phyloP scores from a whole-genome alignment of 2,113 vertebrate species.

The Octodon degus region DNA sequence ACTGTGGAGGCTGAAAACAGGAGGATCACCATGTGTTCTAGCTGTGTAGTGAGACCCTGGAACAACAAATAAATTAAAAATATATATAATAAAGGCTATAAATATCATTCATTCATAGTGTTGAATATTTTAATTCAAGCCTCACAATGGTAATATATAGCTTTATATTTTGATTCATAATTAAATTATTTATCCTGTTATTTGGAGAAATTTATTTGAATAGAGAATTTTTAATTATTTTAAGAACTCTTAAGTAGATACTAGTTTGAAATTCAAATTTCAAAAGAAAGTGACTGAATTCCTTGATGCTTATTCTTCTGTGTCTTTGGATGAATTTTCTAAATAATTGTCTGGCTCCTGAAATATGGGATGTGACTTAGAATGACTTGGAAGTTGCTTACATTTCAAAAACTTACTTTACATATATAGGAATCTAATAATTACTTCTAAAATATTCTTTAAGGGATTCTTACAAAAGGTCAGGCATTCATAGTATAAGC shows the following conservation, averaged over 20 bases:
- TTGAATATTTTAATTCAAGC: constrained; percentile 50
- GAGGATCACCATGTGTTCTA: no score
- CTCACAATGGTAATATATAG: neutral
- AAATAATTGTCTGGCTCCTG: neutral
- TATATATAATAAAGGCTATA: neutral
- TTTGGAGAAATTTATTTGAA: constrained; percentile 56
- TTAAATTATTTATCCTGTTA: neutral
- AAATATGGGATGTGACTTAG: neutral
- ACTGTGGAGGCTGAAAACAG: no score
- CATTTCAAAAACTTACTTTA: neutral
- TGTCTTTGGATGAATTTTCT: neutral
- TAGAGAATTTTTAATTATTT: constrained; percentile 4
- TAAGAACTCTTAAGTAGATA: neutral
- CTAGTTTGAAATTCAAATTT: neutral
- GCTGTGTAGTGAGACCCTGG: no score
- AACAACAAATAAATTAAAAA: no score
- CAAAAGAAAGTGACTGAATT: neutral
- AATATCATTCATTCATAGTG: constrained; percentile 28
- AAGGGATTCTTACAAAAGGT: neutral
- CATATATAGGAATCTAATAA: neutral
- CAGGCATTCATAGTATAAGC: neutral
- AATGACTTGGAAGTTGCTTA: neutral
- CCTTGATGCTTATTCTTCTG: neutral
- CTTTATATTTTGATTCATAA: neutral
- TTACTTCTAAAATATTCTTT: neutral